Base-by-base conservation (phyloP, 1,140 invertebrate species). In the Pseudomyrmex dendroicus region DNA sequence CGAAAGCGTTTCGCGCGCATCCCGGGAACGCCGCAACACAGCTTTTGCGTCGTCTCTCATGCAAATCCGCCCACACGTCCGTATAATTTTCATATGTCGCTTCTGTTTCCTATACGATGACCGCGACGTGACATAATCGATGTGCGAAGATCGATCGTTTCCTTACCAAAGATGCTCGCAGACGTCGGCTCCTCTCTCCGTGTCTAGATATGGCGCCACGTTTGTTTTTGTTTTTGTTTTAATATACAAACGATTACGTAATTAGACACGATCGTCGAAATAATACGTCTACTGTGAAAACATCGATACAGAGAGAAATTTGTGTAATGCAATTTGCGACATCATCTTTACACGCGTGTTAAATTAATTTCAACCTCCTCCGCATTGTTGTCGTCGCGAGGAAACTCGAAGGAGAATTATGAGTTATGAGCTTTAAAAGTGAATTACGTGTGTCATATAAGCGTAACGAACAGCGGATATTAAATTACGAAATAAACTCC, bases 101-200 rank as follows among this genome's bases (percentile, higher is more conserved):
- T 54, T 64, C 20, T 82, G 61, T 54, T 82, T 82, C 20, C 44
- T 74, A 25, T 25, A 46, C 70, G 44, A 8, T 48, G 59, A 82
- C 63, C 74, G 63, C 35, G 54, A 35, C 25, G n/a, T 17, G 66
- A 70, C 44, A 50, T 59, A 80, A 78, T 68, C 50, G 54, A 57
- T 25, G 44, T 22, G 52, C 44, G 44, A 56, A 57, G 44, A 56
- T 46, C 13, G 4, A 46, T 48, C 15, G 1, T n/a, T 10, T 48
- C 15, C 22, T 46, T 78, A 56, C 46, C 15, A 25, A 7, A 0
- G 12, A 15, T 59, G 12, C 44, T 35, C 68, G 25, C 46, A 46
- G 15, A 0, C n/a, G 7, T 61, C 48, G 10, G 17, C 59, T 20
- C 56, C 3, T 22, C 4, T 61, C 57, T 8, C 12, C 13, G n/a